These are phyloP conservation scores for Dorcus parallelipipedus DNA, from an alignment of 2,888 invertebrate species.

Conservation along the genomic window DNA sequence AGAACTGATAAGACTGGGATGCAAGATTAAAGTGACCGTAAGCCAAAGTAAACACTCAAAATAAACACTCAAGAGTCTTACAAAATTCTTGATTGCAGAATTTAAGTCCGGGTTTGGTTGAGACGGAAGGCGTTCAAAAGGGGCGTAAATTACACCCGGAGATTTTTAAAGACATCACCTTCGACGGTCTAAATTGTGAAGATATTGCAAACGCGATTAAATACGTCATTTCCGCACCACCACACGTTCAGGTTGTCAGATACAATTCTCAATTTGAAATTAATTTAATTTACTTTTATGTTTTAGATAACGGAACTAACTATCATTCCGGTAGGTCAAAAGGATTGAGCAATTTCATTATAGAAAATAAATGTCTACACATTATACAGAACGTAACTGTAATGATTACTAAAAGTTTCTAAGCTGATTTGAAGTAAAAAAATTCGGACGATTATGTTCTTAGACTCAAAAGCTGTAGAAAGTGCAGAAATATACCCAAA, in stretches of 20 bases:
- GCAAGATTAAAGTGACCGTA: conserved; percentile 32
- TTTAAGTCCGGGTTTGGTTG: conserved; percentile 61
- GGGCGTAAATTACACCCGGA: background rate
- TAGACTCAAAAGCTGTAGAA: too few species aligned
- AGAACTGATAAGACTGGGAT: conserved; percentile 17
- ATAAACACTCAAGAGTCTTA: background rate
- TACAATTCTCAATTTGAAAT: background rate
- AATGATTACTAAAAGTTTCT: too few species aligned
- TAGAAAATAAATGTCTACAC: too few species aligned
- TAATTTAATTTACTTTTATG: background rate
- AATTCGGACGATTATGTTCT: too few species aligned
- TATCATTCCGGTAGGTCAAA: conserved; percentile 13
- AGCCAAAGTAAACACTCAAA: too few species aligned
- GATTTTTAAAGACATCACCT: background rate
- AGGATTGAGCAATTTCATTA: too few species aligned
- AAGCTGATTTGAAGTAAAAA: too few species aligned
- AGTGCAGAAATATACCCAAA: too few species aligned
- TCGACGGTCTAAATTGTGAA: conserved; percentile 20
- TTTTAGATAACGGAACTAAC: conserved; percentile 15
- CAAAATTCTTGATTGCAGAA: conserved; percentile 46
- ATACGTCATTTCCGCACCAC: conserved; percentile 60
- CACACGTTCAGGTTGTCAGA: conserved; percentile 54
- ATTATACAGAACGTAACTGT: too few species aligned
- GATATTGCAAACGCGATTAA: conserved; percentile 63
- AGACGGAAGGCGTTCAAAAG: conserved; percentile 46